Evolutionary conservation across 2,888 invertebrate genomes (phyloP), one percentile per base, ranked within the genome.

Genomic region (Xestoiulus laeticollis): DNA sequence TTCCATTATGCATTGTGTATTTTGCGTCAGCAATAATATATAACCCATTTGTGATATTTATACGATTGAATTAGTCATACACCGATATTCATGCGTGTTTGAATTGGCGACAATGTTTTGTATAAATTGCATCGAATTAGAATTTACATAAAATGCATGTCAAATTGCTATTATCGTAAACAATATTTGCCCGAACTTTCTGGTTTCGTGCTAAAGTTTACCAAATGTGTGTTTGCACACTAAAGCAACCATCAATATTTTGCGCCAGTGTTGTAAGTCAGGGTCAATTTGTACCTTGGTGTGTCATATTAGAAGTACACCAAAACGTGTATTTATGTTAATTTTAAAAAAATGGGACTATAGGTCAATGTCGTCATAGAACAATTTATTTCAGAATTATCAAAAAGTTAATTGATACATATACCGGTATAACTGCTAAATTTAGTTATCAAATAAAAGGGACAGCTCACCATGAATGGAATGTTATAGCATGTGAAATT

Each of bases 41-140:
- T 68, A 26, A 68, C 68, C 68, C 68, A 68, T 26, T 26, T 10
- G 68, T 1, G 26, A 10, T 26, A 12, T 68, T 68, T 68, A 26
- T 68, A 22, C 26, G 68, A 68, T 68, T 68, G 68, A 68, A 68
- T 68, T 68, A 68, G 68, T 68, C 68, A 68, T 68, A 68, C 68
- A 26, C 26, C 26, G 26, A 68, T 68, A 68, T 68, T 68, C 22
- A 68, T 68, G 68, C 68, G 68, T 26, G 26, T 68, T 59, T 68
- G 14, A 68, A 22, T 26, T 68, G 22, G 22, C 26, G 2, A n/a
- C 8, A 8, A 26, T 68, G 22, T 26, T 68, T 68, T 68, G 59
- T 68, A 68, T 68, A 68, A 19, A 19, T 48, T 48, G 19, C 53
- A n/a, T n/a, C 53, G 19, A n/a, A 19, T 53, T 53, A n/a, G 0